These are phyloP conservation scores for Cyphomyrus plagiostoma DNA, from an alignment of 2,113 vertebrate species.

Conservation along the genomic window DNA sequence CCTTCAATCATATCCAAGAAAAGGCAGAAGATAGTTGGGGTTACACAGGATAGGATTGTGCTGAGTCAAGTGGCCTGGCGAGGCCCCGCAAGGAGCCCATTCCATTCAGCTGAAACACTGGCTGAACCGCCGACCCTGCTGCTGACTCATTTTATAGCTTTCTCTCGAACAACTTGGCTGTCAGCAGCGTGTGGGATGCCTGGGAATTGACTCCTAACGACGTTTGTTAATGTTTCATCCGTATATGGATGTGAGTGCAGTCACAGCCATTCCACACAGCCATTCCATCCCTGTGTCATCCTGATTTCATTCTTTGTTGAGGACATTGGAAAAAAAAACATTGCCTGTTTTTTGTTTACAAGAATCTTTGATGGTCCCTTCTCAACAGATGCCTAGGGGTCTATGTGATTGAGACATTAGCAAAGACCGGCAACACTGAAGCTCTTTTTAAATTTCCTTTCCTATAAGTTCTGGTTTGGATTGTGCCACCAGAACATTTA, in stretches of 20 bases:
- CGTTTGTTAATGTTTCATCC: slow-evolving; percentile 20
- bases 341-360: neutral
- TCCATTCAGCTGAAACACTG: slow-evolving; percentile 12
- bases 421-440: neutral
- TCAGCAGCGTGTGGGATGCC: neutral
- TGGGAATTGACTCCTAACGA: neutral
- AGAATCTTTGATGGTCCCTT: neutral
- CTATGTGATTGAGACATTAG: neutral
- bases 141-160: slow-evolving; percentile 28
- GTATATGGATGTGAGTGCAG: slow-evolving; percentile 27
- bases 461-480: neutral
- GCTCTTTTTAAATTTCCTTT: neutral
- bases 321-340: neutral
- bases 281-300: slow-evolving; percentile 4
- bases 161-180: slow-evolving; percentile 18
- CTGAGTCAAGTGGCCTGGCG: slow-evolving; percentile 33
- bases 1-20: neutral
- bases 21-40: neutral
- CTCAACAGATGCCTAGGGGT: neutral
- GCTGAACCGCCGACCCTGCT: neutral
- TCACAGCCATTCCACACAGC: neutral
- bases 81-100: slow-evolving; percentile 12
- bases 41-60: slow-evolving; percentile 21
- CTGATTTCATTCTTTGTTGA: neutral
- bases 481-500: neutral